These are phyloP conservation scores for Tupiocoris notatus DNA, from an alignment of 2,888 invertebrate genomes.

Conservation along the genomic window DNA sequence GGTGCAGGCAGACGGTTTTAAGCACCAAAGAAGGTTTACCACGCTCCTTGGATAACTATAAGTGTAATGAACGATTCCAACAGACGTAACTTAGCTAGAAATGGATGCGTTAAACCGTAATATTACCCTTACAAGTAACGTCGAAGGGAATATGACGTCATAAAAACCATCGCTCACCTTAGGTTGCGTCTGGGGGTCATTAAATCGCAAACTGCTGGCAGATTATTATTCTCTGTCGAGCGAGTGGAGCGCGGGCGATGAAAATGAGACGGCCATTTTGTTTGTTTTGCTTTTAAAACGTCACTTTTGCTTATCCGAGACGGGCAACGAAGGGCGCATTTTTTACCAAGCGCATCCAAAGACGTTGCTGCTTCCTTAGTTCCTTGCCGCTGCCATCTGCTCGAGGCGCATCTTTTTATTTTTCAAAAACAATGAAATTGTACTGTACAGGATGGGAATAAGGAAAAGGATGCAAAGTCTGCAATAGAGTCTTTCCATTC, in stretches of 20 bases:
- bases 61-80: not conserved
- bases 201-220: not conserved
- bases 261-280: constrained; percentile 33
- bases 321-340: too few relatives aligned
- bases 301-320: not conserved
- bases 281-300: constrained; percentile 24
- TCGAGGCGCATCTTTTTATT: not conserved
- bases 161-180: not conserved
- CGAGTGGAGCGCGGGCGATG: constrained; percentile 15
- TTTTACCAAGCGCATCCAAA: not conserved
- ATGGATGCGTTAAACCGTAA: not conserved
- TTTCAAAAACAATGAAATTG: constrained; percentile 37
- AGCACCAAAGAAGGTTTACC: not conserved
- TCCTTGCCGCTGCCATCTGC: not conserved
- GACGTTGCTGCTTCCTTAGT: not conserved
- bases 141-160: not conserved
- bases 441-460: too few relatives aligned
- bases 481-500: not conserved
- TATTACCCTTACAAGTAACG: not conserved
- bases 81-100: not conserved
- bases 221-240: not conserved
- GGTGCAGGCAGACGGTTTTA: not conserved
- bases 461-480: not conserved
- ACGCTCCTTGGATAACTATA: not conserved
- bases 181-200: not conserved